phyloP scores from a whole-genome alignment of 2,888 invertebrate genomes.

The Acanthosepion pharaonis region DNA sequence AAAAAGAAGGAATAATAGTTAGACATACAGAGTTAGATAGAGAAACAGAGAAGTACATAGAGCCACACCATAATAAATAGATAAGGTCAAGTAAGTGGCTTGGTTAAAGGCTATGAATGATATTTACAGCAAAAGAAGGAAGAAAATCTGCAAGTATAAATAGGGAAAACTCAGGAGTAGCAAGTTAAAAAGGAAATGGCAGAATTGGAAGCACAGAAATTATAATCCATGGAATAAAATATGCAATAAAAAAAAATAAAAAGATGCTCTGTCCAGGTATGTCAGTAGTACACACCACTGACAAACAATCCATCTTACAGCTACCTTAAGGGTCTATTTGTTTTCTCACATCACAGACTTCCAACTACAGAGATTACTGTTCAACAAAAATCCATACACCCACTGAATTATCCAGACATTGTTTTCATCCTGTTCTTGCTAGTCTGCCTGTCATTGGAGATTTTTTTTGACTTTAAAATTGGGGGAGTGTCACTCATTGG shows the following conservation, averaged over 20 bases:
- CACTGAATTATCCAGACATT: neutral
- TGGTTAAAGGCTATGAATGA: neutral
- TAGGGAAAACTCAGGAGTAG: neutral
- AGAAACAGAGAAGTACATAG: too few species aligned
- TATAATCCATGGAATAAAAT: neutral
- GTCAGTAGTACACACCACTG: neutral
- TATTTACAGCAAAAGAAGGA: neutral
- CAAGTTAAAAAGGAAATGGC: neutral
- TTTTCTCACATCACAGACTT: neutral
- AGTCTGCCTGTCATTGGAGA: neutral
- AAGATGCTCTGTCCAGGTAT: neutral
- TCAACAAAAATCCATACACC: neutral
- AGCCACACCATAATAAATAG: too few species aligned
- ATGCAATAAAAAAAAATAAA: neutral
- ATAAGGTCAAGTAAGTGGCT: neutral
- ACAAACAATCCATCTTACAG: neutral
- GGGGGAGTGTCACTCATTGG: neutral
- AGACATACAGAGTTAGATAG: too few species aligned
- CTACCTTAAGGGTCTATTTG: neutral
- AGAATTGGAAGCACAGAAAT: neutral
- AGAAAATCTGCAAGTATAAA: neutral
- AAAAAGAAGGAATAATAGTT: too few species aligned
- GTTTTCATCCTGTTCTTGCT: neutral
- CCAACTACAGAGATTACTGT: neutral
- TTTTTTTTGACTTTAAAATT: neutral